Evolutionary conservation across 2,888 invertebrate species (phyloP), one percentile per base, ranked within the genome.

Genomic region (Andrena chrysosceles): DNA sequence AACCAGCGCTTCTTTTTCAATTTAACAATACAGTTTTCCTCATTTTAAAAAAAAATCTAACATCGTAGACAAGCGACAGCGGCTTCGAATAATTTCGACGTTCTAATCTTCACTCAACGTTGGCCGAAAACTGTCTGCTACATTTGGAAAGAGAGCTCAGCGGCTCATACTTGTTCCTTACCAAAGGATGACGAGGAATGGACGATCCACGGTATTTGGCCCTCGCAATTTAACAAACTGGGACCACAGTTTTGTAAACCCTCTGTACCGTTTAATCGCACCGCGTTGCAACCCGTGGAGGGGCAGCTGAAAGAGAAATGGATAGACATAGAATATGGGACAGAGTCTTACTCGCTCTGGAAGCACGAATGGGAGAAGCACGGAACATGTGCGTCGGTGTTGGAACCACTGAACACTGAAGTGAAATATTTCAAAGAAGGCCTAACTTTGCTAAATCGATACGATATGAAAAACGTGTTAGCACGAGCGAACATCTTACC

Each of bases 141-240:
- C 59, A 95, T 96, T 82, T 97, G 97, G 97, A 95, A 96, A 89
- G 95, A 96, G 85, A 94, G 95, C 68, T 95, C 95, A 66, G 92
- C 95, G 0, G 91, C 94, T 0, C 96, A 97, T 88, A 94, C 95
- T 1, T 98, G 98, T 90, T 92, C 94, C 0, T 93, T 97, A 87
- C 97, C 97, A 2, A 94, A 94, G 16, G 95, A 63, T 2, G 56
- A 96, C 70, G 94, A 96, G 2, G 92, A 93, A 70, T 98, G 98
- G 98, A 96, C 96, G 0, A 95, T 98, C 48, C 98, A 98, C 90
- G 98, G 98, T 1, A 95, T 98, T 54, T 98, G 98, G 98, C 98
- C 98, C 0, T 96, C 97, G 0, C 96, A 96, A 91, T 93, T 95
- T 0, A 96, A 96, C 0, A 95, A 95, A 0, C 93, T 95, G 0